phyloP scores from a whole-genome alignment of 2,888 invertebrate genomes.

The Drosophila monieri region DNA sequence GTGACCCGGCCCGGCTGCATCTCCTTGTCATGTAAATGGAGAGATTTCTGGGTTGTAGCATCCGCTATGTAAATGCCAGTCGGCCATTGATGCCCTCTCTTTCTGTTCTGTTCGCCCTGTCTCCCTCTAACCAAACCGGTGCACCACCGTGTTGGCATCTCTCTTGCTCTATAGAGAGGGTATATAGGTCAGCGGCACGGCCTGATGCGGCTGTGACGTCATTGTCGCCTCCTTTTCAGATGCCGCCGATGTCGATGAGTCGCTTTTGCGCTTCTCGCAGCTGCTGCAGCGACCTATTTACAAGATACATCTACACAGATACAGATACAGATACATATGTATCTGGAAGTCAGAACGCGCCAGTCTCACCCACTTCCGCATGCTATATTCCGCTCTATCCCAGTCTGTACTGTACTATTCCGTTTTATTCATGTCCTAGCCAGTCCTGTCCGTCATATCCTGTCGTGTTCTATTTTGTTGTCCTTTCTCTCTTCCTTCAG shows the following conservation, averaged over 20 bases:
- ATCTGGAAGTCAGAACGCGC: conserved; percentile 6
- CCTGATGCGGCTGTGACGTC: conserved; percentile 61
- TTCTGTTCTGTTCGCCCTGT: conserved; percentile 1
- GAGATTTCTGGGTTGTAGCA: conserved; percentile 11
- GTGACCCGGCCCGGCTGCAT: background rate
- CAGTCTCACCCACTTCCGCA: conserved; percentile 41
- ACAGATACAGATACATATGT: conserved; percentile 4
- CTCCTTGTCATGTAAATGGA: conserved; percentile 1
- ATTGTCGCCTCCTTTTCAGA: conserved; percentile 59
- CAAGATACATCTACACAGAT: conserved; percentile 15
- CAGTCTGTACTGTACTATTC: background rate
- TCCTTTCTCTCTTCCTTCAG: background rate
- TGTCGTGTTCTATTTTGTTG: background rate
- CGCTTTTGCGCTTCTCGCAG: conserved; percentile 10
- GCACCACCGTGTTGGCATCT: background rate
- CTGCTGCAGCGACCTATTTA: conserved; percentile 64
- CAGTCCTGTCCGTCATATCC: background rate
- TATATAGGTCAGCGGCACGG: conserved; percentile 72
- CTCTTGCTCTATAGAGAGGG: conserved; percentile 13
- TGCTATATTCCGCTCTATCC: conserved; percentile 1
- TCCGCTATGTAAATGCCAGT: conserved; percentile 33
- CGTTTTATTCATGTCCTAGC: background rate
- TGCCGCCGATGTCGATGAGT: conserved; percentile 41
- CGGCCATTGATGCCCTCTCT: conserved; percentile 23
- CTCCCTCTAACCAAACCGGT: conserved; percentile 1